Evolutionary conservation across 2,113 vertebrate species (phyloP), one percentile per base, ranked within the genome.

Genomic region (Deroptyus accipitrinus): DNA sequence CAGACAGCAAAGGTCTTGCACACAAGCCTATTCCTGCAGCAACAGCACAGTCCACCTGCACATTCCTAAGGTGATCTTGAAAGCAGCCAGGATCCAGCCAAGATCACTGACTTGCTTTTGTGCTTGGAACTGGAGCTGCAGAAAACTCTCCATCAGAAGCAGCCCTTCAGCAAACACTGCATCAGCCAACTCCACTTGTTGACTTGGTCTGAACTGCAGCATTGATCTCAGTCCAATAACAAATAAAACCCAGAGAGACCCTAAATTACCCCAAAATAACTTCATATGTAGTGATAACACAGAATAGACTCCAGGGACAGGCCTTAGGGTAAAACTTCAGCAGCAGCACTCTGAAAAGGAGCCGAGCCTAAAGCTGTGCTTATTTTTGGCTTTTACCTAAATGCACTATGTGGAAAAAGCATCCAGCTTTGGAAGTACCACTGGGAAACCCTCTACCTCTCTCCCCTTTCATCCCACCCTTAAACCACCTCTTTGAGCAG

Each of bases 281-380:
- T 10, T 19, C 13, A 6, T 2, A 16, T 0, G 0, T 0, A 46
- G 74, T 30, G 30, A 6, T 1, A 23, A 19, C 79, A 51, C 41
- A 39, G 33, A 33, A 6, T 19, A 24, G 41, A 15, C 52, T 44
- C 33, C 44, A 5, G 22, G 59, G 52, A 28, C 27, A 9, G 15
- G 31, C 18, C 72, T 44, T 5, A 7, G 11, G 49, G 27, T 5
- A 23, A 37, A 54, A 39, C 57, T 64, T 17, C 83, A 41, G 49
- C 68, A 35, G n/a, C 31, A 18, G 55, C 55, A n/a, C 33, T 59
- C 33, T 59, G 33, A 22, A 59, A n/a, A 59, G 33, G 55, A 59
- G 6, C 8, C 64, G 62, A 17, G 20, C 25, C 33, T 4, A 35
- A 27, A 62, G 48, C 78, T 54, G 46, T 18, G 87, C 46, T 61